Evolutionary conservation across 1,140 invertebrate species (phyloP), one percentile per base, ranked within the genome.

Genomic region (Diuraphis noxia): DNA sequence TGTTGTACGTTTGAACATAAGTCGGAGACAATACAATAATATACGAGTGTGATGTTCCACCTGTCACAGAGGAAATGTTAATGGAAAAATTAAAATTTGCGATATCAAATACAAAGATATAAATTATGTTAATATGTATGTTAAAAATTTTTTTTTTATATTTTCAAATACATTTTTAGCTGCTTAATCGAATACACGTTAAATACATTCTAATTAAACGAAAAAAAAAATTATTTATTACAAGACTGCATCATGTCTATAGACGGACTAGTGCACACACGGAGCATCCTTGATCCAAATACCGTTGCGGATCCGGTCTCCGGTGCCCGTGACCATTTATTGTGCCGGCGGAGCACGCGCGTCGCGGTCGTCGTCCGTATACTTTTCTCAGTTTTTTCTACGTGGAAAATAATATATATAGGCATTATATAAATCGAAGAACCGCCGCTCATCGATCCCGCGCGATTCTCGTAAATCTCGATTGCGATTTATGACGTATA

Each of bases 221-320:
- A 79, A 36, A 82, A 82, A 40, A n/a, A 19, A 5, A 41, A 72
- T 72, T 72, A 72, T 72, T 72, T 72, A 72, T 72, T 72, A n/a
- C 56, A 72, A 72, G 56, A 72, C 56, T 72, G 56, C 13, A n/a
- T 4, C 9, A 56, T 2, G 30, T n/a, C 56, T 72, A n/a, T 72
- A 17, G 56, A n/a, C 56, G 56, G 38, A 81, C 79, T 0, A 23
- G 40, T 19, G 84, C 56, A 86, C 43, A 19, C 85, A 25, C 84
- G 38, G 9, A 10, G n/a, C 56, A 90, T 90, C 88, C 88, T 90
- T 90, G 88, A 90, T 90, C 88, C 88, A 90, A 90, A 90, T 90
- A 90, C 88, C 88, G 88, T 90, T 90, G 56, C 88, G 30, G 63
- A 88, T 88, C 87, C 63, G 63, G 87, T 88, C 63, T 40, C 13